phyloP scores from a whole-genome alignment of 2,797 vertebrate genomes.

The Pipistrellus pygmaeus region DNA sequence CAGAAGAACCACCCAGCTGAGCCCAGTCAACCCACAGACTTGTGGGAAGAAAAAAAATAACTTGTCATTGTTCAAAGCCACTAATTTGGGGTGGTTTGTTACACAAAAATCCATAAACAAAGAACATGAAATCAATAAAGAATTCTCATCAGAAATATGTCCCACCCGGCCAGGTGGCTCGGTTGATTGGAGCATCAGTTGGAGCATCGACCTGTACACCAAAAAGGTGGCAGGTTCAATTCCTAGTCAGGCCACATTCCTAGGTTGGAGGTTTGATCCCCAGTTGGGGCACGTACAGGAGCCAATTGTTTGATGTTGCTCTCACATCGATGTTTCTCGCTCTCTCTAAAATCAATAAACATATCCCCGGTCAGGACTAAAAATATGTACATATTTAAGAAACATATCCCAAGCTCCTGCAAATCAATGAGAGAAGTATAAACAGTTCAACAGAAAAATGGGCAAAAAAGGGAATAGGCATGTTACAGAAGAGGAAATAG shows the following conservation, averaged over 20 bases:
- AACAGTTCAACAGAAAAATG: neutral
- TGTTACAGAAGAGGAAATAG: neutral
- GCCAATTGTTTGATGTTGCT: too few species aligned
- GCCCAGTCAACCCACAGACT: neutral
- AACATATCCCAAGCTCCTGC: neutral
- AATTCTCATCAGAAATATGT: neutral
- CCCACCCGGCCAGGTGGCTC: too few species aligned
- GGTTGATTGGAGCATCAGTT: too few species aligned
- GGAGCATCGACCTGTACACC: too few species aligned
- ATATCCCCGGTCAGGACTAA: too few species aligned
- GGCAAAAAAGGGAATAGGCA: neutral
- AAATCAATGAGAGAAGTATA: slow-evolving; percentile 32
- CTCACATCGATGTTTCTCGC: too few species aligned
- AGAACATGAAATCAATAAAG: slow-evolving; percentile 1
- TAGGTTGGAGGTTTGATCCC: too few species aligned
- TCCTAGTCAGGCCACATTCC: too few species aligned
- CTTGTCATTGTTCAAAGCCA: neutral
- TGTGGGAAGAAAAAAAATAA: neutral
- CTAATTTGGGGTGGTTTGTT: neutral
- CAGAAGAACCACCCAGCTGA: neutral
- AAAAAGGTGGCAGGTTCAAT: too few species aligned
- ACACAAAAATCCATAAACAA: neutral
- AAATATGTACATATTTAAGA: neutral
- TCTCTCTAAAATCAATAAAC: too few species aligned
- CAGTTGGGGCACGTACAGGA: too few species aligned